phyloP scores from a whole-genome alignment of 2,888 invertebrate species.

The Hirtodrosophila alboralis region DNA sequence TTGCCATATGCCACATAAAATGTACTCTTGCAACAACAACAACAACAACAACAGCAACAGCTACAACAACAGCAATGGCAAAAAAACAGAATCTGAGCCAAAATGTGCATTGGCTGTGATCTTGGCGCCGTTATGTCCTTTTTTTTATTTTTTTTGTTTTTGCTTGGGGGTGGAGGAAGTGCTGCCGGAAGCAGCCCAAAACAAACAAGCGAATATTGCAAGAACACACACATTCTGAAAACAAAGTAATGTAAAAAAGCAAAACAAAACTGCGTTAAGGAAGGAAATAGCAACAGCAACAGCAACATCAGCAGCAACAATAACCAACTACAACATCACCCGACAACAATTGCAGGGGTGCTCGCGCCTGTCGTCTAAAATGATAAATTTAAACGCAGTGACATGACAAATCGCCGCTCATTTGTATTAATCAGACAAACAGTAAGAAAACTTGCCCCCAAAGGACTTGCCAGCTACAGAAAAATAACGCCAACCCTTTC shows the following conservation, averaged over 20 bases:
- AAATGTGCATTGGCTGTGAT: conserved; percentile 70
- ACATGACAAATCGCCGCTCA: conserved; percentile 81
- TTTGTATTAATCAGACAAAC: conserved; percentile 78
- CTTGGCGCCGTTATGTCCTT: conserved; percentile 62
- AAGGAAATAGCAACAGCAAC: conserved; percentile 22
- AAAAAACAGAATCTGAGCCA: conserved; percentile 43
- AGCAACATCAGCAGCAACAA: conserved; percentile 27
- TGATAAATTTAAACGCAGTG: conserved; percentile 80
- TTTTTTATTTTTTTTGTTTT: background rate
- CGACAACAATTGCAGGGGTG: conserved; percentile 50
- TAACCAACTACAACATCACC: no score
- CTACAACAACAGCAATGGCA: conserved; percentile 29
- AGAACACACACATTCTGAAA: conserved; percentile 16
- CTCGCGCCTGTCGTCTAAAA: conserved; percentile 72
- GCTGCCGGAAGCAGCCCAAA: conserved; percentile 65
- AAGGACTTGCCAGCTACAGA: conserved; percentile 14
- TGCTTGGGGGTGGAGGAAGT: conserved; percentile 34
- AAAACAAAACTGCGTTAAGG: conserved; percentile 51
- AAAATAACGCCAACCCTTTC: conserved; percentile 33
- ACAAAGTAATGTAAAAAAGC: conserved; percentile 24
- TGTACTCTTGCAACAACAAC: conserved; percentile 47
- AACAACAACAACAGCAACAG: conserved; percentile 34
- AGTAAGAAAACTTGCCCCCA: conserved; percentile 41
- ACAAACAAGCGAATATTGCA: conserved; percentile 64
- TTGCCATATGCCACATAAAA: conserved; percentile 72